These are phyloP conservation scores for Gari tellinella DNA, from an alignment of 2,888 invertebrate species.

Conservation along the genomic window DNA sequence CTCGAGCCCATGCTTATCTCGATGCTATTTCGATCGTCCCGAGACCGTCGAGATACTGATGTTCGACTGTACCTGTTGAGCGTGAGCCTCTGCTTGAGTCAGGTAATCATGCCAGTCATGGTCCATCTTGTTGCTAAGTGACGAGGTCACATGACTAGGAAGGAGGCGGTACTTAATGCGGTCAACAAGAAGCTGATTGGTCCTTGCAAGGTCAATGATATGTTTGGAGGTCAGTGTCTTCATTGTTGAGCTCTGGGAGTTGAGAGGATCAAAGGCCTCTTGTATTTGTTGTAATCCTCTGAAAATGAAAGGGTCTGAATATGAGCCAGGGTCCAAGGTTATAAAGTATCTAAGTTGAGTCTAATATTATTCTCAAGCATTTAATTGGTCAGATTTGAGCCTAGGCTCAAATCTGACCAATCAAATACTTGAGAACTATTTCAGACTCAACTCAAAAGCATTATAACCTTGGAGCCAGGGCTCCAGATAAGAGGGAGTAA, in stretches of 20 bases:
- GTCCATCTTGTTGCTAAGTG: slow-evolving; percentile 62
- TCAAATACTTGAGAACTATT: too few relatives aligned
- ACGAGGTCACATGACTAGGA: slow-evolving; percentile 79
- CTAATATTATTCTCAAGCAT: too few relatives aligned
- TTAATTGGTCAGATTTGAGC: too few relatives aligned
- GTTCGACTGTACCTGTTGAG: slow-evolving; percentile 79
- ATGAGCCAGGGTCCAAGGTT: too few relatives aligned
- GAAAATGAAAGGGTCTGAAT: slow-evolving; percentile 23
- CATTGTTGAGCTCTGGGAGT: slow-evolving; percentile 62
- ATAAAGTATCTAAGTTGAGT: too few relatives aligned
- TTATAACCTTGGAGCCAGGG: too few relatives aligned
- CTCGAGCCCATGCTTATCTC: too few relatives aligned
- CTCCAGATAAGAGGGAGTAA: too few relatives aligned
- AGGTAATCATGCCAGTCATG: slow-evolving; percentile 69
- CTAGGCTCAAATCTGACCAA: too few relatives aligned
- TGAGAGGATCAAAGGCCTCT: slow-evolving; percentile 86
- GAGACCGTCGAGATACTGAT: too few relatives aligned
- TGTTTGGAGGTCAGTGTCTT: slow-evolving; percentile 71
- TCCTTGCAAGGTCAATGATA: slow-evolving; percentile 88
- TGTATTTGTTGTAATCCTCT: slow-evolving; percentile 85
- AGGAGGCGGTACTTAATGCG: slow-evolving; percentile 86
- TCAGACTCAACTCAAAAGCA: too few relatives aligned
- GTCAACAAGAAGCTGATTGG: slow-evolving; percentile 88
- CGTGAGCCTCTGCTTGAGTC: slow-evolving; percentile 79
- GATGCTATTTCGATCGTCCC: too few relatives aligned